Conservation (phyloP, 1,140 invertebrate genomes). For the Mercenaria mercenaria region DNA sequence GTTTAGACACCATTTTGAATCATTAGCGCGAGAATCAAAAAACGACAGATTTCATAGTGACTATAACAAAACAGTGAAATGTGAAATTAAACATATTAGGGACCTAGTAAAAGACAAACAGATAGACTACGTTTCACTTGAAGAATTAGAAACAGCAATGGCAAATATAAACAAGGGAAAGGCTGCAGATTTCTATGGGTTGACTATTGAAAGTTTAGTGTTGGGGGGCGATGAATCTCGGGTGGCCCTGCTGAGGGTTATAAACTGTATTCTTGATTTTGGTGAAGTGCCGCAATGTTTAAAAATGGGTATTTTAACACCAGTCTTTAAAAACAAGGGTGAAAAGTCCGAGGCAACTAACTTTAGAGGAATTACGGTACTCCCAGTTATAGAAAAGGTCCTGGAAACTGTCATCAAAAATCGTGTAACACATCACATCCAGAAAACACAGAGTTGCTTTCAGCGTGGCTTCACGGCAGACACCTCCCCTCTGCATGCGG, state of each 20-base stretch:
- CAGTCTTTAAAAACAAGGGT: constrained; percentile 14
- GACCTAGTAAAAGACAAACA: not conserved
- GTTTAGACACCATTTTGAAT: not conserved
- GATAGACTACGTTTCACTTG: not conserved
- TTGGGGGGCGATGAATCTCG: not conserved
- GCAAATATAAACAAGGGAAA: not conserved
- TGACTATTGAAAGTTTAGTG: no score
- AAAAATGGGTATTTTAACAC: not conserved
- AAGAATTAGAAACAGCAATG: not conserved
- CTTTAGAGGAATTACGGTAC: not conserved
- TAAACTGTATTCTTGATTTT: not conserved
- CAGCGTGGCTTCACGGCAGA: no score
- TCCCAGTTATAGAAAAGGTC: no score
- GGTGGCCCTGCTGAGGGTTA: not conserved
- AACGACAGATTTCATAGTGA: not conserved
- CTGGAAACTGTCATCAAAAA: no score
- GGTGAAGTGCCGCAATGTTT: not conserved
- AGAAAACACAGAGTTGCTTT: no score
- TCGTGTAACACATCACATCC: no score
- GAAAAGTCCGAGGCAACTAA: not conserved
- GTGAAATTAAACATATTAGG: not conserved
- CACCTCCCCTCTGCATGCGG: no score
- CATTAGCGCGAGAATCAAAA: not conserved
- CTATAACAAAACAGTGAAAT: not conserved
- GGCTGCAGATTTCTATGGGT: no score